Percentiles rank a stretch among this genome's conserved stretches.
Evolutionary conservation across 2,797 vertebrate species (phyloP).

Genomic region (Sebastes baramenuke): DNA sequence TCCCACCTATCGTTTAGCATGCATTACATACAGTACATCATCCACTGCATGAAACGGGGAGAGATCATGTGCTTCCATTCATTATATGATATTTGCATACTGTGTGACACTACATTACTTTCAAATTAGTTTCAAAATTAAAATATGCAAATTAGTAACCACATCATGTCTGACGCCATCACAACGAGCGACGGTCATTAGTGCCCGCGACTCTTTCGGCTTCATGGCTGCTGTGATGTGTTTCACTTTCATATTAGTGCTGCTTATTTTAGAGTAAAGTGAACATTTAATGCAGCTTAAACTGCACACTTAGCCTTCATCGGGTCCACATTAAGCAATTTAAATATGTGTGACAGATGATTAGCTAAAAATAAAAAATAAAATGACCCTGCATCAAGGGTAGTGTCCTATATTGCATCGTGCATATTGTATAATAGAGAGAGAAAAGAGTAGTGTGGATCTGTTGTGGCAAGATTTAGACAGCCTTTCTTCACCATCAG

Average conservation of each 20-base stretch:
- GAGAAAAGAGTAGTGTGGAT: slow-evolving; percentile 3
- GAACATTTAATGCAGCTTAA: background rate
- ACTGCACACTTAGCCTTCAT: background rate
- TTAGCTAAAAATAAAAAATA: background rate
- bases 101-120: slow-evolving; percentile 66
- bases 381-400: background rate
- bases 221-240: slow-evolving; percentile 4
- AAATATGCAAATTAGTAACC: slow-evolving; percentile 68
- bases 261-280: background rate
- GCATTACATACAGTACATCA: slow-evolving; percentile 19
- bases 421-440: background rate
- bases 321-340: background rate
- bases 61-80: slow-evolving; percentile 55
- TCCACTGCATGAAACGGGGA: slow-evolving; percentile 35
- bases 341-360: background rate
- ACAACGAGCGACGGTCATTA: slow-evolving; percentile 31
- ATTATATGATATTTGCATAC: slow-evolving; percentile 68
- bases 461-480: background rate
- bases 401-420: background rate
- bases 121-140: slow-evolving; percentile 74
- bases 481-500: background rate
- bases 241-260: slow-evolving; percentile 7
- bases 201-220: slow-evolving; percentile 8
- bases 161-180: slow-evolving; percentile 60
- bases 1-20: slow-evolving; percentile 29